phyloP scores from a whole-genome alignment of 2,797 vertebrate genomes.

The Takifugu rubripes region DNA sequence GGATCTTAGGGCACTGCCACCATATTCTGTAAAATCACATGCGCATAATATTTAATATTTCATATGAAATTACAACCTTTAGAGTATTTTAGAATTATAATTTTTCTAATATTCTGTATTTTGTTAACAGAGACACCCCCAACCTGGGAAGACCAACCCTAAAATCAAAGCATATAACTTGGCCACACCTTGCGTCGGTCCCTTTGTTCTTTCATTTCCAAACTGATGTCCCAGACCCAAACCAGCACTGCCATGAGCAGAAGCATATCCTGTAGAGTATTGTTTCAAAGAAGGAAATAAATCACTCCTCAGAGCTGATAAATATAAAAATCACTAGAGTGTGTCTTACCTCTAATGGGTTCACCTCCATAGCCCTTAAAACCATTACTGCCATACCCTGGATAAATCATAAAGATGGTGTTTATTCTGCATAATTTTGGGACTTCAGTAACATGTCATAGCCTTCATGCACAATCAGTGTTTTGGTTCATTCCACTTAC shows the following conservation, averaged over 20 bases:
- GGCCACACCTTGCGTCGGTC: conserved; percentile 47
- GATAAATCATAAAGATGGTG: conserved; percentile 14
- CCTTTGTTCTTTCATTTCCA: conserved; percentile 59
- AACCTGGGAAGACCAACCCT: not conserved
- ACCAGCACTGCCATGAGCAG: conserved; percentile 49
- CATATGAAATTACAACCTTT: not conserved
- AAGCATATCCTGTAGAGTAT: conserved; percentile 36
- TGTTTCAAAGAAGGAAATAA: conserved; percentile 4
- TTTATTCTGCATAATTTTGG: conserved; percentile 3
- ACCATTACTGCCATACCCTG: conserved; percentile 47
- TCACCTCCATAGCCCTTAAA: conserved; percentile 48
- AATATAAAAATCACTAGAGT: not conserved
- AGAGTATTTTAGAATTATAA: no score
- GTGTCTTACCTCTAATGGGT: conserved; percentile 51
- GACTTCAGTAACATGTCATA: not conserved
- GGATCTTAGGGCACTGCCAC: conserved; percentile 42
- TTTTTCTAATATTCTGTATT: no score
- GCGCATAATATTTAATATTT: conserved; percentile 1
- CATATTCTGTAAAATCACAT: conserved; percentile 47
- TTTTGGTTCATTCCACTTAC: conserved; percentile 33
- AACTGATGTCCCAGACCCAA: conserved; percentile 40
- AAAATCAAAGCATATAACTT: not conserved
- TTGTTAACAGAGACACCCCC: no score
- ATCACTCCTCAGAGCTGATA: not conserved
- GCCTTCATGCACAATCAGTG: conserved; percentile 29